Conservation (phyloP, 2,113 vertebrate genomes). For the Plecotus auritus region DNA sequence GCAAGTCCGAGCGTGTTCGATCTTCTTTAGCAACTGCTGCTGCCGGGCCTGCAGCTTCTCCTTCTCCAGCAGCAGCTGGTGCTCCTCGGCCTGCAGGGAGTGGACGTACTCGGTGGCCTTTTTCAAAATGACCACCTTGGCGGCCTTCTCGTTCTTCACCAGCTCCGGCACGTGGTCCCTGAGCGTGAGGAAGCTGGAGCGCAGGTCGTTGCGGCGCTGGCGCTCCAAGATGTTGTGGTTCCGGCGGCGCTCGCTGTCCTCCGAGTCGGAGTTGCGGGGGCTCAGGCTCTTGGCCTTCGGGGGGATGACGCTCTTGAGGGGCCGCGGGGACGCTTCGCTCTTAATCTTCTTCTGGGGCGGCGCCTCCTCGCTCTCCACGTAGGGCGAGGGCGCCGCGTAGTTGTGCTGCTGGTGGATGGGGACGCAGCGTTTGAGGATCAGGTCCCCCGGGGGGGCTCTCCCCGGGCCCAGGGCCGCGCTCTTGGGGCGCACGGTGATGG, state of each 20-base stretch:
- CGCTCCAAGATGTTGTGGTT: conserved; percentile 99
- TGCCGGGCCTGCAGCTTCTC: conserved; percentile 89
- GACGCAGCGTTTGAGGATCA: conserved; percentile 92
- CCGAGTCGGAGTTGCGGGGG: conserved; percentile 93
- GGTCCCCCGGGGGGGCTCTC: conserved; percentile 84
- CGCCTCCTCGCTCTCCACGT: conserved; percentile 88
- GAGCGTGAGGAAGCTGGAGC: conserved; percentile 95
- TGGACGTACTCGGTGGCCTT: conserved; percentile 96
- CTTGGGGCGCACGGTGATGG: conserved; percentile 84
- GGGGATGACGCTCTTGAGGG: conserved; percentile 79
- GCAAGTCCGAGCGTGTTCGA: conserved; percentile 95
- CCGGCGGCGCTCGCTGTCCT: conserved; percentile 95
- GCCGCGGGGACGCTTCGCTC: conserved; percentile 81
- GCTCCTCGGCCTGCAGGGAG: conserved; percentile 91
- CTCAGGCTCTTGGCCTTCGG: conserved; percentile 89
- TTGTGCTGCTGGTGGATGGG: conserved; percentile 99
- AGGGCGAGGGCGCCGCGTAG: conserved; percentile 95
- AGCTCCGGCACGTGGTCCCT: conserved; percentile 98
- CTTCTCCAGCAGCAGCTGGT: conserved; percentile 91
- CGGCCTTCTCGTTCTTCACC: conserved; percentile 95
- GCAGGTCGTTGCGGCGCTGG: conserved; percentile 97
- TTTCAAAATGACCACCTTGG: conserved; percentile 98
- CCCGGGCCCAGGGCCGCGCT: conserved; percentile 76
- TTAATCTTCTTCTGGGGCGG: conserved; percentile 90
- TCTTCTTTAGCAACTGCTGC: conserved; percentile 91